Evolutionary conservation across 2,888 invertebrate species (phyloP), one percentile per base, ranked within the genome.

Genomic region (Galeopsomyia nigrocyanea): DNA sequence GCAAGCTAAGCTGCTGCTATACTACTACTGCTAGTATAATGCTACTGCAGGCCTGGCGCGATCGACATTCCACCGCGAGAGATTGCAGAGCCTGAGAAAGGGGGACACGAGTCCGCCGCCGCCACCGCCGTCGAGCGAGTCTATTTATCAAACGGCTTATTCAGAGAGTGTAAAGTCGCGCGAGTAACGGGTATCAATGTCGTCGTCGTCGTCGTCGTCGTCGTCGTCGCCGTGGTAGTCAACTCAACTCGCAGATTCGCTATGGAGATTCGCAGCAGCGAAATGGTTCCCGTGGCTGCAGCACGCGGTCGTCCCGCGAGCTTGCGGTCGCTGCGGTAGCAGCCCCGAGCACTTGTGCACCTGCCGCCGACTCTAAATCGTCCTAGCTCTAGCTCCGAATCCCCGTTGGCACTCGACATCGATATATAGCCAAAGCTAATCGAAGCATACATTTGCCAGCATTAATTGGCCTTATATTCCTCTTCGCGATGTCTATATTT

Each of bases 91-190:
- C 47, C 3, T 6, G 47, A 22, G 22, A 50, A 56, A 56, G 62
- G 31, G 57, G 53, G 51, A 26, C 56, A 39, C 46, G 39, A 46
- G 22, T 26, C 5, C 10, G 13, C 17, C n/a, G n/a, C n/a, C n/a
- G n/a, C n/a, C n/a, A n/a, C n/a, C n/a, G n/a, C n/a, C n/a, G n/a
- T n/a, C n/a, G n/a, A n/a, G 58, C 57, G 46, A 7, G 65, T 7
- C 50, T 47, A 66, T 62, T 69, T 73, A 73, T 68, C 65, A 69
- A 68, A 66, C 73, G 73, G 68, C 60, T 65, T 60, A 71, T 53
- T 65, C 65, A 55, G 60, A 58, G 26, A 17, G 31, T 47, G 55
- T 39, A 75, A 75, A 75, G 68, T 69, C 75, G 71, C 63, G 71
- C 71, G 67, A 71, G 51, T 75, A 75, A 71, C 75, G 71, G 74